phyloP scores from a whole-genome alignment of 1,140 invertebrate species.

The Aradophagus sp. region DNA sequence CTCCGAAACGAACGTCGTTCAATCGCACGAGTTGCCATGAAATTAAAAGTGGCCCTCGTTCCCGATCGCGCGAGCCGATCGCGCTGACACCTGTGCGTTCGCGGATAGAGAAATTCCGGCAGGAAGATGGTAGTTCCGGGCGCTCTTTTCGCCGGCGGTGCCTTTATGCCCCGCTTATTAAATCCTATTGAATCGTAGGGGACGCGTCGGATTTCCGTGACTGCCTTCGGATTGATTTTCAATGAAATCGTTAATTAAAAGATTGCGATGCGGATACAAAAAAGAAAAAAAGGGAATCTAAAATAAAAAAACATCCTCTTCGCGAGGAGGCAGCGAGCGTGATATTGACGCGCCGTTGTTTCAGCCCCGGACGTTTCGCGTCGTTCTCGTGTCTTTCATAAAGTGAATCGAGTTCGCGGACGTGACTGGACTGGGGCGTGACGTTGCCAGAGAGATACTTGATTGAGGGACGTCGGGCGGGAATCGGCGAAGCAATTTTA shows the following conservation, averaged over 20 bases:
- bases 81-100: constrained; percentile 38
- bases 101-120: too few species aligned
- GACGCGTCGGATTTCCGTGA: constrained; percentile 4
- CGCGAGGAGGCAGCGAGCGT: constrained; percentile 30
- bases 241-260: constrained; percentile 39
- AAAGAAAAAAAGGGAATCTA: too few species aligned
- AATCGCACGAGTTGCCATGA: constrained; percentile 23
- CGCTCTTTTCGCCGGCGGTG: background rate
- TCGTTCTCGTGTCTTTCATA: constrained; percentile 41
- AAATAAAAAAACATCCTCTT: too few species aligned
- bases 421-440: constrained; percentile 44
- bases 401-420: constrained; percentile 40
- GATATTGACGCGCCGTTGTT: constrained; percentile 33
- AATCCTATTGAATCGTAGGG: constrained; percentile 11
- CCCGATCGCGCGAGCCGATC: constrained; percentile 34
- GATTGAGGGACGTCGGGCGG: constrained; percentile 43
- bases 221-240: constrained; percentile 19
- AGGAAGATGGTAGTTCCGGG: constrained; percentile 4
- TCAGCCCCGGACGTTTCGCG: background rate
- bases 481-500: constrained; percentile 30
- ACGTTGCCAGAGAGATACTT: constrained; percentile 37
- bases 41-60: constrained; percentile 47
- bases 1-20: constrained; percentile 32
- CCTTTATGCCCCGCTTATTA: constrained; percentile 5
- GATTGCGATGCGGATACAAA: constrained; percentile 10